Base-by-base conservation (phyloP, 2,113 vertebrate species). In the Ancistrus triradiatus region DNA sequence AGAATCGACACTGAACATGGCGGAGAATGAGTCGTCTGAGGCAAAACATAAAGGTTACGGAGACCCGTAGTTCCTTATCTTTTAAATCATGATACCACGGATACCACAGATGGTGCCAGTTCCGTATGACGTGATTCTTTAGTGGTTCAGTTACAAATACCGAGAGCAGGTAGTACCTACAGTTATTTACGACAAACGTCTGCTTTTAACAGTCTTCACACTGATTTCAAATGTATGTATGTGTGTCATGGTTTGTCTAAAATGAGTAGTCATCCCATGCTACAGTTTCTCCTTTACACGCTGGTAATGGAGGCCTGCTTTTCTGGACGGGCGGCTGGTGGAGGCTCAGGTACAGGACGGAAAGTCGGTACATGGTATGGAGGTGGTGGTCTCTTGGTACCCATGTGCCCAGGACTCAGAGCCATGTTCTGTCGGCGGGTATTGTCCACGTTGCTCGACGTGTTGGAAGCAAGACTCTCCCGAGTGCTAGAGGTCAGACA, bases 221-320 rank as follows among this genome's bases (percentile, higher is more conserved):
- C 46, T 19, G 24, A 25, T 56, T 57, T 24, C 9, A 15, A 42
- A n/a, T 13, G 13, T 42, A n/a, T 15, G 38, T 6, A 42, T 15
- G 38, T 14, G 5, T 42, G n/a, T n/a, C 38, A 15, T 42, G 27
- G 58, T 49, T 43, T 15, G 33, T 21, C 44, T 68, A 51, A 40
- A 18, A 51, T 7, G 27, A 53, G 19, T 33, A 8, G 11, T 47
- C 27, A 17, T 47, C 18, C 57, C 25, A 13, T 18, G 11, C 40
- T 31, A 5, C 40, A 14, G 40, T 7, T 14, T 25, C 40, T 67
- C 19, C 47, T 49, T 72, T 88, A 98, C 86, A 98, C 95, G 76
- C 95, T 97, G 83, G 95, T 98, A 84, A 98, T 95, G 75, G 95
- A 98, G 65, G 95, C 95, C 88, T 98, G 97, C 86, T 93, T 98